Evolutionary conservation across 2,797 vertebrate genomes (phyloP), one percentile per base, ranked within the genome.

Genomic region (Peromyscus aztecus): DNA sequence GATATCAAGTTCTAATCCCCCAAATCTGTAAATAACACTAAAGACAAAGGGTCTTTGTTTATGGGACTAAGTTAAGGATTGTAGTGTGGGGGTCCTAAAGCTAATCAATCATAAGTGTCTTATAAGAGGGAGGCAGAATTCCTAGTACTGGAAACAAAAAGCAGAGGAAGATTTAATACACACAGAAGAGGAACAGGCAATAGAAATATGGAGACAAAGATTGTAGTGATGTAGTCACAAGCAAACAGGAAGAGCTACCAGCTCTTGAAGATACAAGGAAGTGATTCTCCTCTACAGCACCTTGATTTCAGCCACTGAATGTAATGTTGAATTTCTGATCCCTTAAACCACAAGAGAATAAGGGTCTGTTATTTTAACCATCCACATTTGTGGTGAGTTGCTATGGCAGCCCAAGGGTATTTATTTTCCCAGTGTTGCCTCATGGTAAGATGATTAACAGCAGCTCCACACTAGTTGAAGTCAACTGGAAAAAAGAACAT

Each of bases 291-390:
- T 59, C 4, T 43, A 46, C 5, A 31, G 57, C n/a, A 76, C n/a
- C 80, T 77, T 95, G 49, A 61, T 78, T 97, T 73, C 37, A 43
- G 49, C 59, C 49, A 43, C 9, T 69, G 59, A 82, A 69, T 21
- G 4, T 61, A 61, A 61, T 65, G 31, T 5, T 49, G 49, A 34
- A 90, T 29, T 76, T 87, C 71, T 87, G 17, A 69, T 12, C 23
- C 61, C 40, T 24, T 83, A 57, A 86, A 69, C 57, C 75, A 1
- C 63, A 57, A 86, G 55, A 89, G 59, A 82, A 59, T 77, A 85
- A 71, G 34, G n/a, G 67, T 93, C 21, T 92, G 11, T 78, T 95
- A 65, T 92, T 90, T 88, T 63, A 93, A 81, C 27, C 23, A 24
- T 59, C 23, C 6, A 69, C 59, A 52, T 84, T 49, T 90, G 40